Evolutionary conservation across 1,140 invertebrate species (phyloP).

Genomic region (Cataglyphis hispanica): DNA sequence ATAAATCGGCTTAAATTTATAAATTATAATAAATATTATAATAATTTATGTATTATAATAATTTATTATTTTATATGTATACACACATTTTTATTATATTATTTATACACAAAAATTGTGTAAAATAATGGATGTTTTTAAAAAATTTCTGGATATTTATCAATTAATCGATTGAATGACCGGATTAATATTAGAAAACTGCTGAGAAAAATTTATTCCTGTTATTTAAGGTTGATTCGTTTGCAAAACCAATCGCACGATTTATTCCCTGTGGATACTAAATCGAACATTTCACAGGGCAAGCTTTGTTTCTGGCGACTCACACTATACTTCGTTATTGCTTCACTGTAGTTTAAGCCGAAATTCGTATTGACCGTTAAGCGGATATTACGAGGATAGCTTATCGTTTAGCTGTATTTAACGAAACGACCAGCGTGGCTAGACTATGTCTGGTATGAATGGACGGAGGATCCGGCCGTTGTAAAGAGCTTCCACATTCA

Average conservation of each 20-base stretch:
- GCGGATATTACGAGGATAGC: slow-evolving; percentile 33
- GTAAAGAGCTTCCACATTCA: slow-evolving; percentile 45
- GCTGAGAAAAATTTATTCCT: slow-evolving; percentile 3
- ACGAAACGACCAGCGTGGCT: slow-evolving; percentile 51
- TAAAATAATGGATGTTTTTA: neutral
- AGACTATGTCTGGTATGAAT: slow-evolving; percentile 5
- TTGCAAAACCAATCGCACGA: neutral
- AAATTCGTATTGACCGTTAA: slow-evolving; percentile 63
- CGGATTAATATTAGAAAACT: slow-evolving; percentile 6
- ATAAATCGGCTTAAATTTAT: too few relatives aligned
- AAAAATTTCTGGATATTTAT: neutral
- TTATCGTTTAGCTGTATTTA: slow-evolving; percentile 63
- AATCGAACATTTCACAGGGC: slow-evolving; percentile 23
- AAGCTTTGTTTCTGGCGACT: neutral
- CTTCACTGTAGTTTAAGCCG: slow-evolving; percentile 46
- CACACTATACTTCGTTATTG: slow-evolving; percentile 11
- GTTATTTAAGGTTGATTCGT: neutral
- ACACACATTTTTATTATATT: too few relatives aligned
- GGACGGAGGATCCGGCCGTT: neutral
- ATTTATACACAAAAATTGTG: neutral
- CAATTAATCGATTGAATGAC: neutral
- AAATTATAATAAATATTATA: too few relatives aligned
- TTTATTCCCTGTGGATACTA: slow-evolving; percentile 15
- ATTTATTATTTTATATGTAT: too few relatives aligned
- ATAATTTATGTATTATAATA: too few relatives aligned